Percentiles rank a stretch among this genome's conserved stretches.
These are phyloP conservation scores for Phymatocera aterrima DNA, from an alignment of 2,888 invertebrate genomes.

Conservation along the genomic window DNA sequence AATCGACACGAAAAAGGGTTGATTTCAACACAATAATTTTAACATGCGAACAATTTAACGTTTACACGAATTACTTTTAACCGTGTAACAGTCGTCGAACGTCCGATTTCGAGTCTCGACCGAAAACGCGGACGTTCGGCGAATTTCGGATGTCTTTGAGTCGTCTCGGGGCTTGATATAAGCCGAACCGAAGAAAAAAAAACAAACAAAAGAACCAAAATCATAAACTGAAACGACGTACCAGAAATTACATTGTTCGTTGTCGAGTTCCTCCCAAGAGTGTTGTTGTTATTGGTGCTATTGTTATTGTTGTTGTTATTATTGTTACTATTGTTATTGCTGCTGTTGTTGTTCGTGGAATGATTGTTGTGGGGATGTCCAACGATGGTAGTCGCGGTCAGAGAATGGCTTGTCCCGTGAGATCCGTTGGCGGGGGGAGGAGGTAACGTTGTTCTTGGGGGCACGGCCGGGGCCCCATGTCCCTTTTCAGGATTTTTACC, in stretches of 20 bases:
- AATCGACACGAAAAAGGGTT: too few species aligned
- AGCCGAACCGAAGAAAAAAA: too few species aligned
- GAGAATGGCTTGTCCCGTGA: slow-evolving; percentile 65
- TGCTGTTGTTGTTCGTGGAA: slow-evolving; percentile 58
- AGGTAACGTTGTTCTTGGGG: slow-evolving; percentile 68
- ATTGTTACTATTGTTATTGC: slow-evolving; percentile 50
- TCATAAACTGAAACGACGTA: slow-evolving; percentile 57
- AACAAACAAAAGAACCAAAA: too few species aligned
- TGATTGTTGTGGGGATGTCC: slow-evolving; percentile 72
- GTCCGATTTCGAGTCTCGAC: too few species aligned
- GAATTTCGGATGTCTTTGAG: too few species aligned
- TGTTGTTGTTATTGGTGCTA: slow-evolving; percentile 47
- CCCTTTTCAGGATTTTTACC: slow-evolving; percentile 62
- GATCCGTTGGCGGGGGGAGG: slow-evolving; percentile 58
- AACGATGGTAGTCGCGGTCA: slow-evolving; percentile 71
- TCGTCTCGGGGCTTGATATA: too few species aligned
- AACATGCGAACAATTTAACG: too few species aligned
- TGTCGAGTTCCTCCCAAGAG: slow-evolving; percentile 43
- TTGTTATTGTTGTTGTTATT: slow-evolving; percentile 44
- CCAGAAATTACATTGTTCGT: slow-evolving; percentile 69
- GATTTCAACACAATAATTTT: too few species aligned
- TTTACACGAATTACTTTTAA: too few species aligned
- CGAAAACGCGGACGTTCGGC: too few species aligned
- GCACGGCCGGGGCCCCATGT: slow-evolving; percentile 69
- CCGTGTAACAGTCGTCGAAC: too few species aligned